Base-by-base conservation (phyloP, 2,113 vertebrate genomes). In the Phainopepla nitens region DNA sequence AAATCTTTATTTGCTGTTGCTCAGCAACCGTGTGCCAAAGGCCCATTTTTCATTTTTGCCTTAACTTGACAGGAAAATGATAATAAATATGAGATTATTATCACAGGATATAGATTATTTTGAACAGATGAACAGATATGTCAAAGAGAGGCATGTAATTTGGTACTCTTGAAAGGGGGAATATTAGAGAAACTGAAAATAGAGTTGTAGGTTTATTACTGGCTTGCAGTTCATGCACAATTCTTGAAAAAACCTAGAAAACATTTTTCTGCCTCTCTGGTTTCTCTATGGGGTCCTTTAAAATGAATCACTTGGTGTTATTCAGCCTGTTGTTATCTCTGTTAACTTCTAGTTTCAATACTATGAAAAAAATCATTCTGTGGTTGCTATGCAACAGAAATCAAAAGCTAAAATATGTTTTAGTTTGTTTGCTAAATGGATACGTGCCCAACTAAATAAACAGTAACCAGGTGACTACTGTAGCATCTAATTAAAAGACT, bases 41-140 rank as follows among this genome's bases (percentile, higher is more conserved):
- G 60, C 61, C 58, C 79, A 72, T 94, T 91, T 96, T 96, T 95
- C 90, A 94, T 93, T 94, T 90, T 73, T 92, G 76, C 92, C 86
- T 93, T 95, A 95, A 91, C 92, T 96, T 97, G 96, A 96, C 95
- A 96, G 86, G 81, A 90, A 91, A 93, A 94, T 87, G 94, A 93
- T 94, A 97, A 95, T 96, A 96, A 97, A 93, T 93, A 93, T 45
- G 84, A 96, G 96, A 96, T 96, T 96, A 97, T 97, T 97, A 96
- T 97, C 94, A 95, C 75, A 89, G 82, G 58, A 69, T 96, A 96
- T 93, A 87, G 90, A 96, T 95, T 97, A 96, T 94, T 97, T 94
- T 90, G 92, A 96, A 75, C 75, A 89, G 94, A 96, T 73, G 61
- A 95, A 84, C 89, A 96, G 95, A 87, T 81, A 87, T 78, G 89